These are phyloP conservation scores for Theretra japonica DNA, from an alignment of 2,888 invertebrate genomes.

Conservation along the genomic window DNA sequence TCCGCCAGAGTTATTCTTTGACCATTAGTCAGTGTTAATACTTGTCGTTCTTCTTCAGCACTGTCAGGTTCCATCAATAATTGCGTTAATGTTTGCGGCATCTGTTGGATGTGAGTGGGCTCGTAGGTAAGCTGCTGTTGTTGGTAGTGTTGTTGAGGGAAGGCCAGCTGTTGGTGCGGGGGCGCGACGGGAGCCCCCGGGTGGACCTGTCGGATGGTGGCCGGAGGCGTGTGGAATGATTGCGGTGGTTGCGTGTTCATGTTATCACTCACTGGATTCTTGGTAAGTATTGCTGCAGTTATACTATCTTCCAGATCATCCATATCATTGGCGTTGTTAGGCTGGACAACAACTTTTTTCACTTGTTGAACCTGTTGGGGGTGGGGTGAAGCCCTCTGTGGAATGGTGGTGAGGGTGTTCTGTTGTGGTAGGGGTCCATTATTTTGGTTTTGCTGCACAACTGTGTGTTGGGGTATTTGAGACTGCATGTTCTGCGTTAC, in stretches of 20 bases:
- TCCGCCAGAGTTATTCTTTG: slow-evolving; percentile 78
- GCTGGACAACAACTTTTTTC: slow-evolving; percentile 75
- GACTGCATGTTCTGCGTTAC: slow-evolving; percentile 66
- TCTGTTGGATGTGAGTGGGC: slow-evolving; percentile 60
- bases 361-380: slow-evolving; percentile 58
- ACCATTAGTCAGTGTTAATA: slow-evolving; percentile 71
- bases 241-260: slow-evolving; percentile 52
- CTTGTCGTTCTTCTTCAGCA: slow-evolving; percentile 72
- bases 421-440: slow-evolving; percentile 68
- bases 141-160: slow-evolving; percentile 62
- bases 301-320: slow-evolving; percentile 83
- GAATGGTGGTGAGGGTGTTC: slow-evolving; percentile 54
- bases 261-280: slow-evolving; percentile 64
- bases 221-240: slow-evolving; percentile 65
- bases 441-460: slow-evolving; percentile 60
- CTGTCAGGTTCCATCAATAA: slow-evolving; percentile 69
- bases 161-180: slow-evolving; percentile 59
- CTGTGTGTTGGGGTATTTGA: slow-evolving; percentile 60
- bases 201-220: slow-evolving; percentile 56
- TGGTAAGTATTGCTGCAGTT: slow-evolving; percentile 79
- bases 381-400: slow-evolving; percentile 61
- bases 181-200: slow-evolving; percentile 41
- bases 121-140: slow-evolving; percentile 60
- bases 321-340: slow-evolving; percentile 78
- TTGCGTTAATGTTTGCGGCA: slow-evolving; percentile 63